These are phyloP conservation scores for Archips crataeganus DNA, from an alignment of 2,888 invertebrate species.

Conservation along the genomic window DNA sequence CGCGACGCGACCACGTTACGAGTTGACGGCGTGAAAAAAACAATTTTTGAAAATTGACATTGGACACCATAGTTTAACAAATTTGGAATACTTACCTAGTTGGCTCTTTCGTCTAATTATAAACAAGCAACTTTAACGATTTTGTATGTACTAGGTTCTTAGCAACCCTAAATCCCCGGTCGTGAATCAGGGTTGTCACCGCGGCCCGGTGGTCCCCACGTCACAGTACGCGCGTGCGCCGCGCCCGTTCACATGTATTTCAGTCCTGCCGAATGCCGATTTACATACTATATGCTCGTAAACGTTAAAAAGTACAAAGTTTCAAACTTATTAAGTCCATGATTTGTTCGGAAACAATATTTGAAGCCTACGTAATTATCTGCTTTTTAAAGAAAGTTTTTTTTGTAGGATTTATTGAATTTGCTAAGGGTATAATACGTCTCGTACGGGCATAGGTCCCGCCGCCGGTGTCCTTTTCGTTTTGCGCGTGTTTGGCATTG, in stretches of 20 bases:
- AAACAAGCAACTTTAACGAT: background rate
- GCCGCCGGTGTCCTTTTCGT: conserved; percentile 67
- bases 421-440: conserved; percentile 45
- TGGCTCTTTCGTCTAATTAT: background rate
- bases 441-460: conserved; percentile 48
- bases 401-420: conserved; percentile 45
- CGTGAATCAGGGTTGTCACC: conserved; percentile 83
- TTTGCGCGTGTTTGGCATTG: conserved; percentile 79
- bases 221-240: conserved; percentile 78
- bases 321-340: background rate
- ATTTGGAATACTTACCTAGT: too few species aligned
- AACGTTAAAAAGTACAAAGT: conserved; percentile 37
- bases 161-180: conserved; percentile 67
- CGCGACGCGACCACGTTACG: too few species aligned
- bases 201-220: conserved; percentile 79
- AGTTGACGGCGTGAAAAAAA: too few species aligned
- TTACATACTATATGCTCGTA: conserved; percentile 65
- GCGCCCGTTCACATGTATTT: conserved; percentile 69
- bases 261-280: conserved; percentile 75
- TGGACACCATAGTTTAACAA: too few species aligned
- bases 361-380: conserved; percentile 27
- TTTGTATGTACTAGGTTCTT: conserved; percentile 38
- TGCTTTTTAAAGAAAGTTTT: conserved; percentile 3
- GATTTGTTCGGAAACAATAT: conserved; percentile 16
- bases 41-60: too few species aligned